A percentile compares a stretch with the other conserved stretches of the same genome.
These are phyloP conservation scores for Brenthis ino DNA, from an alignment of 2,888 invertebrate species.

Conservation along the genomic window DNA sequence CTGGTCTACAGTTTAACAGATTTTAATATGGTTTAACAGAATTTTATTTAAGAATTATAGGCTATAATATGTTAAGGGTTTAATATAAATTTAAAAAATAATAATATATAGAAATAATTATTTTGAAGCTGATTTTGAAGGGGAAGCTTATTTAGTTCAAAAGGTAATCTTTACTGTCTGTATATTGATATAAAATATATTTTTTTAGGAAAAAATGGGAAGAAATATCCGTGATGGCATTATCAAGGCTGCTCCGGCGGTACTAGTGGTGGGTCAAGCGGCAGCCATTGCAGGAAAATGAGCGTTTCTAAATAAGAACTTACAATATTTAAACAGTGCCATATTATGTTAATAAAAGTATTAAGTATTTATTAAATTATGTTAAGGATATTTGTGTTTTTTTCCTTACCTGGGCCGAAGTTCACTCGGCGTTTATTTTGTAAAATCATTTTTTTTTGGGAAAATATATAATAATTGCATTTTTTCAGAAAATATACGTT, in stretches of 20 bases:
- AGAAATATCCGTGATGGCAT: conserved; percentile 57
- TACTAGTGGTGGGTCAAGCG: conserved; percentile 55
- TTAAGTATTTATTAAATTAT: conserved; percentile 15
- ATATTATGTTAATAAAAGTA: conserved; percentile 4
- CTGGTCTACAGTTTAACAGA: no score
- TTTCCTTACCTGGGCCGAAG: not conserved
- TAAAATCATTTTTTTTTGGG: no score
- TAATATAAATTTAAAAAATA: no score
- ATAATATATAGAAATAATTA: no score
- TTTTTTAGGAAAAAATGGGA: conserved; percentile 58
- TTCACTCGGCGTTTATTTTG: no score
- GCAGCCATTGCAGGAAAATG: conserved; percentile 38
- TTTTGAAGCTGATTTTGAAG: no score
- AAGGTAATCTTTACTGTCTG: not conserved
- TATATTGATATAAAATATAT: conserved; percentile 7
- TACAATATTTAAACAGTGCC: not conserved
- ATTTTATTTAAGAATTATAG: no score
- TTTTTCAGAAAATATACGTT: no score
- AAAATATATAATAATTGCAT: no score
- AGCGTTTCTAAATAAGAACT: not conserved
- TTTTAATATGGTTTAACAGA: no score
- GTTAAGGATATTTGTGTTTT: conserved; percentile 5
- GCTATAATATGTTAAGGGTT: no score
- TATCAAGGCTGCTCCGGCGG: conserved; percentile 60
- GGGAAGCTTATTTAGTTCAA: not conserved